Evolutionary conservation across 1,140 invertebrate genomes (phyloP), one percentile per base, ranked within the genome.

Genomic region (Drosophila malerkotliana): DNA sequence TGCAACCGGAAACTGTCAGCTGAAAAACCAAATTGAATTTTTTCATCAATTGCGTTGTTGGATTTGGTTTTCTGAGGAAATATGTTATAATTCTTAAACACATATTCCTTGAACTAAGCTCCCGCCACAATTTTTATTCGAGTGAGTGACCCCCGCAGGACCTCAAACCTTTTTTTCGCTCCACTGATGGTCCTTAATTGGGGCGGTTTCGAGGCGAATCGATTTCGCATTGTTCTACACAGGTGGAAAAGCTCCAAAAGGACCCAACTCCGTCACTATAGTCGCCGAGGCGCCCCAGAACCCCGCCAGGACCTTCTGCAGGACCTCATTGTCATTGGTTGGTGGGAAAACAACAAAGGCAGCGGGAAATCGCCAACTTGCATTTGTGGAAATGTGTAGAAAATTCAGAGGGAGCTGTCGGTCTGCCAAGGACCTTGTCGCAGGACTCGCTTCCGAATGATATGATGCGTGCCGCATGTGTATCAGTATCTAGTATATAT

Each of bases 311-410:
- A 26, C 21, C 21, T 14, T 12, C n/a, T 9, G 21, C 21, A 51
- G 26, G 49, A 28, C 24, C 14, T 44, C 41, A 14, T 15, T 44
- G 41, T 37, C 34, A 37, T 57, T 26, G 26, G 41, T 48, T 48
- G 26, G 14, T 28, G 32, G 21, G 21, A 18, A 48, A 67, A 72
- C 54, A 72, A 81, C 77, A 82, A 82, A 77, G 79, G 69, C 67
- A 69, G 68, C 59, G 68, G 72, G 61, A 80, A 80, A 80, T 80
- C 73, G 79, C 73, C 78, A 77, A 71, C 82, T 85, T 85, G 82
- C 82, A 87, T 77, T 85, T 87, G 77, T 68, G 49, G 30, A 44
- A 21, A n/a, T 8, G 28, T 9, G 47, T 24, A 44, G 28, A 34
- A 21, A 15, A 60, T 63, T 41, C 41, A 45, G 14, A 18, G 41